phyloP scores from a whole-genome alignment of 2,888 invertebrate genomes.

The Lamellibrachia satsuma region DNA sequence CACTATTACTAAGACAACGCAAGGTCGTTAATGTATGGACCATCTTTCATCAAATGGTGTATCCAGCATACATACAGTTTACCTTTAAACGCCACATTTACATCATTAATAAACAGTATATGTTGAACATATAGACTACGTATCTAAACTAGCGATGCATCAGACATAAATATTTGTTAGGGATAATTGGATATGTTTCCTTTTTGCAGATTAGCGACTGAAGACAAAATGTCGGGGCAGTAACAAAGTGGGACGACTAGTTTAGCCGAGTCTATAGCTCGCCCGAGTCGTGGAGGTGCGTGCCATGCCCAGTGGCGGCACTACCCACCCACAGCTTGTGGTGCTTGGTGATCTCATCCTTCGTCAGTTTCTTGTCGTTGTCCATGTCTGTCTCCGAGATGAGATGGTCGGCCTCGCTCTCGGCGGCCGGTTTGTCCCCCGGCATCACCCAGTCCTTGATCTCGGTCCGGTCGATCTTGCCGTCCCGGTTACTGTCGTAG shows the following conservation, averaged over 20 bases:
- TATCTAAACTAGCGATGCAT: neutral
- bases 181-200: neutral
- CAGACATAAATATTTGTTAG: neutral
- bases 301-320: neutral
- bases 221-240: neutral
- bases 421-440: neutral
- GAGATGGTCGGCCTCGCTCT: neutral
- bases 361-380: neutral
- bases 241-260: neutral
- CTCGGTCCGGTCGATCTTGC: neutral
- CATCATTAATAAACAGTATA: neutral
- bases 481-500: neutral
- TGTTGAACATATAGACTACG: neutral
- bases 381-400: neutral
- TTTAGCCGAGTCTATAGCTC: neutral
- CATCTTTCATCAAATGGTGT: neutral
- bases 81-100: neutral
- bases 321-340: neutral
- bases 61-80: neutral
- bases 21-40: neutral
- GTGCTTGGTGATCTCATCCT: neutral
- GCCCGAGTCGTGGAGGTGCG: neutral
- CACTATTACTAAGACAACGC: neutral
- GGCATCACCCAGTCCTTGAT: conserved; percentile 12
- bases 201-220: neutral